Percentiles rank a stretch among this genome's conserved stretches.
These are phyloP conservation scores for Hydra vulgaris DNA, from an alignment of 30 jellyfish, hydroid and myxozoan species.

Conservation along the genomic window DNA sequence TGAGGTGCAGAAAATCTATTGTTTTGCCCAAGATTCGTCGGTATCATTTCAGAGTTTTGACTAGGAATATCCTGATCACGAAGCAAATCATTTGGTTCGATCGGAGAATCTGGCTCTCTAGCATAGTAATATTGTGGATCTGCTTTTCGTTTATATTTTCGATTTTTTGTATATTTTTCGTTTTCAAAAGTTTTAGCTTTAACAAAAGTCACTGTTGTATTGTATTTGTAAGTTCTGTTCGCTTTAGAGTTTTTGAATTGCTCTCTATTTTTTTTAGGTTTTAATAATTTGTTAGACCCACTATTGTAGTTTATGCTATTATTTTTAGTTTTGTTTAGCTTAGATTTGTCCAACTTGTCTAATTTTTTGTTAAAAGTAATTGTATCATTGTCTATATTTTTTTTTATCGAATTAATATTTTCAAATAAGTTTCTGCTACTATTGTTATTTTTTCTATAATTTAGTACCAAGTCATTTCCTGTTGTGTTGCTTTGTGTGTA, in stretches of 20 bases:
- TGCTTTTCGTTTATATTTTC: slow-evolving; percentile 19
- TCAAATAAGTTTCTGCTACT: neutral
- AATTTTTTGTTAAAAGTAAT: too few species aligned
- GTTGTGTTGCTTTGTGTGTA: neutral
- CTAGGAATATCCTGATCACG: neutral
- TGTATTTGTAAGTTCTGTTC: neutral
- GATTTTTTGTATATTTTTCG: neutral
- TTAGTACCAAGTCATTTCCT: neutral
- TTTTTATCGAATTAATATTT: too few species aligned
- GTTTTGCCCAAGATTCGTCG: neutral
- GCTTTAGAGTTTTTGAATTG: too few species aligned
- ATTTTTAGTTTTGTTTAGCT: too few species aligned
- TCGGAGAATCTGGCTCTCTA: neutral
- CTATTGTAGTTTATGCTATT: too few species aligned
- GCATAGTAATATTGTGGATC: slow-evolving; percentile 11
- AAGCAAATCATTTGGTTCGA: neutral
- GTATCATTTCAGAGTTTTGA: neutral
- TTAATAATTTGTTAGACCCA: too few species aligned
- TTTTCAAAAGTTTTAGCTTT: neutral
- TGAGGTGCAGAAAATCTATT: slow-evolving; percentile 7
- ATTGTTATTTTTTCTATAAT: too few species aligned
- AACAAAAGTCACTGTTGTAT: neutral
- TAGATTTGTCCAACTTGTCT: too few species aligned
- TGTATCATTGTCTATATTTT: too few species aligned
- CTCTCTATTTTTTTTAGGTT: too few species aligned